Evolutionary conservation across 1,140 invertebrate genomes (phyloP), one percentile per base, ranked within the genome.

Genomic region (Habropoda laboriosa): DNA sequence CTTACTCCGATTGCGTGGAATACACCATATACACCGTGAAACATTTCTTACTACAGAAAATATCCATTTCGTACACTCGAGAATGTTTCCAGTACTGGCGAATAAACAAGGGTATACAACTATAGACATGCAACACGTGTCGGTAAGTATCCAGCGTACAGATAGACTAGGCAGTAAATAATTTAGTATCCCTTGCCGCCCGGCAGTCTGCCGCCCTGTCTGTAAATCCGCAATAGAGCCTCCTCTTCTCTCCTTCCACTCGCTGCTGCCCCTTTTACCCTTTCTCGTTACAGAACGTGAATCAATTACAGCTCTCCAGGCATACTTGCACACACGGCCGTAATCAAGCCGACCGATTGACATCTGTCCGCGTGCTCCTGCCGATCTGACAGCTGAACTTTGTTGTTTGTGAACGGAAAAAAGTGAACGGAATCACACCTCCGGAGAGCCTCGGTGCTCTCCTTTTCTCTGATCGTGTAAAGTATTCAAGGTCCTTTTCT

Each of bases 201-300:
- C 89, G 91, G 82, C 90, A 89, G 91, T 91, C 91, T 91, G 91
- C 88, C 91, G 90, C 90, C 89, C 82, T 79, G 79, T 85, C 83
- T 78, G 84, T 86, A 85, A 85, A 85, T 86, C 83, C 79, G 70
- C 84, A 53, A 79, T 85, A 79, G 64, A 70, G 63, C 58, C 32
- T 45, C 72, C 16, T 13, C 51, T 42, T 21, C 70, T 6, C 35
- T 49, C n/a, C 18, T 58, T 42, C 24, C 70, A 8, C 35, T 49
- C n/a, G 27, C 40, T 24, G 6, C 38, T 49, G 49, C 1, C n/a
- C 35, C 45, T 51, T 71, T 75, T 79, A 72, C 81, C 68, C 68
- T 71, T 60, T 57, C 47, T 66, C 70, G 21, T 60, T 53, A 49
- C 74, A 24, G 53, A 49, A 61, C 53, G 51, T 47, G 64, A 85